Evolutionary conservation across 2,797 vertebrate genomes (phyloP), one percentile per base, ranked within the genome.

Genomic region (Poliocrania exsul): DNA sequence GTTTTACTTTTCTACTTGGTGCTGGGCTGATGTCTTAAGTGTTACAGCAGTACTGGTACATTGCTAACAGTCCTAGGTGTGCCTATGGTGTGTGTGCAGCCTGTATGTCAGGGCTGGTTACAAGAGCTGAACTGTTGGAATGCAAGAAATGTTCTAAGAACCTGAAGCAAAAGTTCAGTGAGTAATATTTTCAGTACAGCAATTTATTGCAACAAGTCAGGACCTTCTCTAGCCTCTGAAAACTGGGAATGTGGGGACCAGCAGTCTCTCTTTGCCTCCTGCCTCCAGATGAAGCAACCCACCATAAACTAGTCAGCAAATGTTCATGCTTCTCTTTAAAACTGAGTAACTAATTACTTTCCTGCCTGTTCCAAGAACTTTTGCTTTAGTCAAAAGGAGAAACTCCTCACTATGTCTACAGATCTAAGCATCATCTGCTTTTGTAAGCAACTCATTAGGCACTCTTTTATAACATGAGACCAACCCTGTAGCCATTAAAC

Each of bases 401-500:
- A 88, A 79, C 28, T 77, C 6, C 62, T 91, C 23, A 49, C 49
- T 75, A 1, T 70, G 80, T 91, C 56, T 89, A 18, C 28, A 67
- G 21, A 78, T 60, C 26, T 57, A 53, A 82, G 33, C 1, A 23
- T 5, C 19, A 67, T 17, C 46, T 74, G 25, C 40, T 89, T 90
- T 93, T 86, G 40, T 67, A 80, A 70, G 18, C 24, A 49, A 14
- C 65, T 81, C 16, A 24, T 73, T 77, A 90, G 83, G 16, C 50
- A 42, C 50, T 83, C 70, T 95, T 81, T 37, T 37, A 2, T 16
- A 88, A 91, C 64, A 91, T 6, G 60, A 96, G 84, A 94, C 78
- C 73, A 93, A 42, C 16, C 53, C 64, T 31, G 10, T 82, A 83
- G 77, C 50, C 73, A 81, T 35, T 72, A 82, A 90, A 88, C 6